Percentiles rank a stretch among this genome's conserved stretches.
These are phyloP conservation scores for Pseudococcus jackbeardsleyi DNA, from an alignment of 2,888 invertebrate genomes.

Conservation along the genomic window DNA sequence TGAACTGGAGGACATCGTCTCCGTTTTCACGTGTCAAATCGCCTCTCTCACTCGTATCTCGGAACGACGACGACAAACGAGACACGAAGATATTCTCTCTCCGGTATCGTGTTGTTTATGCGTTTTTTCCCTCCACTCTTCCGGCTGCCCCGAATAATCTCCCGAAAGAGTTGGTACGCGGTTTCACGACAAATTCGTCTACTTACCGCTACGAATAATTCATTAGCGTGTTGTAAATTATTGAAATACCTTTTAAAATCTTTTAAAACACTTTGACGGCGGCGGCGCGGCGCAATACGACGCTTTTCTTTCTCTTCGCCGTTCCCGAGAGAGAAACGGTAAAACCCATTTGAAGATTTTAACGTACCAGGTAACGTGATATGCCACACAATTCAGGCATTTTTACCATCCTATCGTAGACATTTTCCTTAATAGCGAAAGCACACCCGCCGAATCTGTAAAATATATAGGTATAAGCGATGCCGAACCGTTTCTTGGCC, in stretches of 20 bases:
- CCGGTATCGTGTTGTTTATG: background rate
- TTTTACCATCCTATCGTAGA: background rate
- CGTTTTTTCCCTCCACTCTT: background rate
- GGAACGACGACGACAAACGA: background rate
- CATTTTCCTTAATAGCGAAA: background rate
- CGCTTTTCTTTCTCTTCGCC: background rate
- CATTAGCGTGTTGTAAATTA: constrained; percentile 22
- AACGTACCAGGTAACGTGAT: background rate
- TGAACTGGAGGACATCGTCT: background rate
- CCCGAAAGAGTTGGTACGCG: background rate
- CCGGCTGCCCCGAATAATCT: background rate
- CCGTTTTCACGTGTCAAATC: background rate
- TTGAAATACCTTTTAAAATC: constrained; percentile 32
- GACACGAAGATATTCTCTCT: no score
- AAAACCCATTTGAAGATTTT: background rate
- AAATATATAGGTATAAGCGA: background rate
- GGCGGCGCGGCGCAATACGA: background rate
- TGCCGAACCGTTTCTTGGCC: background rate
- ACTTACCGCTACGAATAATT: constrained; percentile 28
- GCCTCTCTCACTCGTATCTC: background rate
- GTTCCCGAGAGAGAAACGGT: background rate
- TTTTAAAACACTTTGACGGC: background rate
- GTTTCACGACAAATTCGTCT: background rate
- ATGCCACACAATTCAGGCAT: background rate
- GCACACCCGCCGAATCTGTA: background rate